Evolutionary conservation across 2,888 invertebrate species (phyloP).

Genomic region (Cheilosia impressa): DNA sequence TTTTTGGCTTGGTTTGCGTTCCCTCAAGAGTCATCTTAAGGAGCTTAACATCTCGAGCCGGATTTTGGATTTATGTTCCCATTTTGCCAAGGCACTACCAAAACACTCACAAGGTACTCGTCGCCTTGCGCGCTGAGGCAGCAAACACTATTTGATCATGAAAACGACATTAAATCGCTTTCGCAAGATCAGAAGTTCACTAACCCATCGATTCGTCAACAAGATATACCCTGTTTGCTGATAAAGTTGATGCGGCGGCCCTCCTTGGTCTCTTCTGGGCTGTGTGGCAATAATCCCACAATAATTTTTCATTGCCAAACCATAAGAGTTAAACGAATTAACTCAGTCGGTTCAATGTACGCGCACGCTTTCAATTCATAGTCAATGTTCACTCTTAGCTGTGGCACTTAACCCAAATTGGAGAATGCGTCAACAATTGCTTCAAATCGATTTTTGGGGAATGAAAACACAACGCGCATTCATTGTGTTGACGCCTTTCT

Average conservation of each 20-base stretch:
- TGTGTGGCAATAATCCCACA: constrained; percentile 14
- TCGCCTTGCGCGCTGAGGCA: not conserved
- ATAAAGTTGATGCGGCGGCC: not conserved
- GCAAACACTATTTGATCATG: constrained; percentile 3
- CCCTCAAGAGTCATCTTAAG: not conserved
- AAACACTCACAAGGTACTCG: not conserved
- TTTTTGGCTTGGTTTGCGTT: not conserved
- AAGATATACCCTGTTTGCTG: not conserved
- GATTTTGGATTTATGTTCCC: not conserved
- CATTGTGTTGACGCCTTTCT: not conserved
- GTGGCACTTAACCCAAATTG: constrained; percentile 18
- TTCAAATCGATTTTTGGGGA: constrained; percentile 7
- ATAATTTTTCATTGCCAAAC: not conserved
- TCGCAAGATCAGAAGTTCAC: constrained; percentile 31
- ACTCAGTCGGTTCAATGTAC: constrained; percentile 11
- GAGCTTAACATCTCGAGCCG: not conserved
- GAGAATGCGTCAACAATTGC: constrained; percentile 1
- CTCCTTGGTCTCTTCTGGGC: not conserved
- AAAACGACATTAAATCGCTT: constrained; percentile 7
- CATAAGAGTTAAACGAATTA: not conserved
- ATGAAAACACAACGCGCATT: constrained; percentile 2
- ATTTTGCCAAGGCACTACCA: not conserved
- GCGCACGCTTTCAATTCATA: not conserved
- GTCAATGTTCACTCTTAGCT: constrained; percentile 1
- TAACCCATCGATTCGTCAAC: constrained; percentile 20